Evolutionary conservation across 1,140 invertebrate genomes (phyloP), one percentile per base, ranked within the genome.

Genomic region (Calycopis cecrops): DNA sequence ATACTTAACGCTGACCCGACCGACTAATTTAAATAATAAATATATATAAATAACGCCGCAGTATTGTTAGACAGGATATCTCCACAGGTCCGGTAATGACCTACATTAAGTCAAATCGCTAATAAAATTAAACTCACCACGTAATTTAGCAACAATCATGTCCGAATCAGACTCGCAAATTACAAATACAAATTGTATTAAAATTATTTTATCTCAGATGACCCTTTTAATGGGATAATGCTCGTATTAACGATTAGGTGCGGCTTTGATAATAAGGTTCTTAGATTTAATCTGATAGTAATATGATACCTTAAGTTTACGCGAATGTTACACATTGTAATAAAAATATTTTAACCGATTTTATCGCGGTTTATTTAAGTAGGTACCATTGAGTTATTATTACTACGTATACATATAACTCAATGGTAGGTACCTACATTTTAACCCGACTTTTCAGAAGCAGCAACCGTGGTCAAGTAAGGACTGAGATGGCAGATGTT

Each of bases 21-120:
- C 47, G 71, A 71, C 48, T 73, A 75, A 83, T 86, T 85, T 82
- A 83, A 82, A 86, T 86, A 84, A 84, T 85, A 86, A 85, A 84
- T 83, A 86, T 83, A 76, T 85, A 72, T 73, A 80, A 85, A 85
- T 81, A 80, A 77, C 71, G 79, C 69, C 67, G 61, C 61, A 62
- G 60, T 73, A 79, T 83, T 85, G 82, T 82, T 71, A 78, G 40
- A 3, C 2, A 10, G 42, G 73, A 65, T 63, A 57, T 61, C 60
- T 71, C 68, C 54, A 67, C 64, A 59, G 73, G 68, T 67, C 56
- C 40, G 49, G 35, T 48, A 86, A 86, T 84, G 62, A 84, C 78
- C 65, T 67, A 63, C 64, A 85, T 86, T 83, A 86, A 63, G 48
- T 72, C 59, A 56, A 73, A 77, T 76, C 78, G 71, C 76, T 85